Evolutionary conservation across 1,140 invertebrate genomes (phyloP).

Genomic region (Nasonia giraulti): DNA sequence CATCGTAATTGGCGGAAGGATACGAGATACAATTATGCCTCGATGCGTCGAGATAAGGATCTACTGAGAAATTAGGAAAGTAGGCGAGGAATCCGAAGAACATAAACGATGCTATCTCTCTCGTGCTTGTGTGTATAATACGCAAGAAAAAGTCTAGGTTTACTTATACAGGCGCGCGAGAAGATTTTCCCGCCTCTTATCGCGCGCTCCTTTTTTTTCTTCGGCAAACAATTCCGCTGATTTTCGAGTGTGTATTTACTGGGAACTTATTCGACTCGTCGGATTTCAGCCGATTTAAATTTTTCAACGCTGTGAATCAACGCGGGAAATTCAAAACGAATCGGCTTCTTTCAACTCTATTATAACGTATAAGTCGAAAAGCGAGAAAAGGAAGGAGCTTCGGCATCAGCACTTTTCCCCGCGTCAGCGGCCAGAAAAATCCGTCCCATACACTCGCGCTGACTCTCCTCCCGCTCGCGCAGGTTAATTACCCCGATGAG

Average conservation of each 20-base stretch:
- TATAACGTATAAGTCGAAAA: too few relatives aligned
- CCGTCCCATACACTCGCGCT: background rate
- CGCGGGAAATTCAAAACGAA: too few relatives aligned
- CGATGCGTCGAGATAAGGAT: background rate
- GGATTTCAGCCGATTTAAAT: background rate
- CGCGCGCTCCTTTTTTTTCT: background rate
- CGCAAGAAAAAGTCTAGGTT: background rate
- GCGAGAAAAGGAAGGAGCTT: too few relatives aligned
- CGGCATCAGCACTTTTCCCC: slow-evolving; percentile 38
- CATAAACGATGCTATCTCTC: slow-evolving; percentile 17
- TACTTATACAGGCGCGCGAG: background rate
- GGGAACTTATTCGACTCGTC: background rate
- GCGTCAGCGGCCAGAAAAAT: slow-evolving; percentile 27
- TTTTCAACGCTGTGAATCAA: too few relatives aligned
- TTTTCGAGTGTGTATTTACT: background rate
- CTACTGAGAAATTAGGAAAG: slow-evolving; percentile 34
- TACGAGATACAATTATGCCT: slow-evolving; percentile 14
- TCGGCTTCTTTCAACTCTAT: too few relatives aligned
- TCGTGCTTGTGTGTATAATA: background rate
- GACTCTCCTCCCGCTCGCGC: slow-evolving; percentile 8
- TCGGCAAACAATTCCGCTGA: slow-evolving; percentile 1
- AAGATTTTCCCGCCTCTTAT: slow-evolving; percentile 15
- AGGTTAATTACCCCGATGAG: slow-evolving; percentile 47
- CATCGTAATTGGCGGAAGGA: slow-evolving; percentile 15
- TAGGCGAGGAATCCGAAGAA: slow-evolving; percentile 33